Evolutionary conservation across 2,113 vertebrate species (phyloP).

Genomic region (Solenodon paradoxus): DNA sequence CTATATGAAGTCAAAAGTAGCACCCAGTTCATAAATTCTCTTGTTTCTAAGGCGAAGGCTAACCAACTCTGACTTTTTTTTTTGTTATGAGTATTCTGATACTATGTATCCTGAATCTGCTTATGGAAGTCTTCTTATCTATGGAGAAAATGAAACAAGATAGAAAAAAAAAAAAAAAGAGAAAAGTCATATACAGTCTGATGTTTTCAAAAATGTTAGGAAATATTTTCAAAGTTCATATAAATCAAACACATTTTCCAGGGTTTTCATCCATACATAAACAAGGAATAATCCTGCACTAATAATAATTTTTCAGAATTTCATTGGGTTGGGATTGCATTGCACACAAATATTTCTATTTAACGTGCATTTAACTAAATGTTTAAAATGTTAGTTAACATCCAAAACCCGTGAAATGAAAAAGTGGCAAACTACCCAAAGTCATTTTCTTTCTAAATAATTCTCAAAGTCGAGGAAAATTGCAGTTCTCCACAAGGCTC

Average conservation of each 20-base stretch:
- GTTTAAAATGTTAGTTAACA: not conserved
- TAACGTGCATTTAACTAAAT: not conserved
- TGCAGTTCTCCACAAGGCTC: not conserved
- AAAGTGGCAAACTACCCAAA: not conserved
- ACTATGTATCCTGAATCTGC: accelerated
- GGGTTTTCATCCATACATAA: not conserved
- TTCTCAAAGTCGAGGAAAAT: not conserved
- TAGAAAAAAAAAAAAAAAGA: not conserved
- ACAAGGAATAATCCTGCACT: not conserved
- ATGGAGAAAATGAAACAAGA: not conserved
- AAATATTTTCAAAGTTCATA: not conserved
- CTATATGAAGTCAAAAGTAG: not conserved
- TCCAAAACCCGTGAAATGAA: not conserved
- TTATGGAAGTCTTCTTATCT: too few relatives aligned
- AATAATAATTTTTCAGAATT: not conserved
- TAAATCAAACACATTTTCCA: not conserved
- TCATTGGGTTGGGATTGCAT: not conserved
- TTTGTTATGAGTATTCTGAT: not conserved
- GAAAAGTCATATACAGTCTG: not conserved
- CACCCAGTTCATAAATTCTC: not conserved
- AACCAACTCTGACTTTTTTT: not conserved
- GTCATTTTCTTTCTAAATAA: not conserved
- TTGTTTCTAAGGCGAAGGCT: not conserved
- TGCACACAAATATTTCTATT: not conserved
- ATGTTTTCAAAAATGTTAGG: not conserved